Evolutionary conservation across 2,888 invertebrate genomes (phyloP).

Genomic region (Campoplex capitator): DNA sequence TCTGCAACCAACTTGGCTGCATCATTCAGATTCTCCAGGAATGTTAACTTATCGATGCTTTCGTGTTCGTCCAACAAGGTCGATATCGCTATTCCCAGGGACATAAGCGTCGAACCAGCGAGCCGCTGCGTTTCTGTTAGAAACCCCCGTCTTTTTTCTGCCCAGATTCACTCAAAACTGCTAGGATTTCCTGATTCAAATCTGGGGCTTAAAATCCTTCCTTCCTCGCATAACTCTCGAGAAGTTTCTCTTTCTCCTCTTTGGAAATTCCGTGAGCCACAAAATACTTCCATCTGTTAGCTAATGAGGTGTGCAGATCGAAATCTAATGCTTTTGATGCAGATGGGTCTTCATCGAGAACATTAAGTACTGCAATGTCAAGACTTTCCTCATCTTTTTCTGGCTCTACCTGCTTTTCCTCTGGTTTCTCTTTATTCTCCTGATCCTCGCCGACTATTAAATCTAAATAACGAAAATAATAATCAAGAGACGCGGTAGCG

Average conservation of each 20-base stretch:
- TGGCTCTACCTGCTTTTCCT: neutral
- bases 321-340: conserved; percentile 14
- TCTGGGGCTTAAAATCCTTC: conserved; percentile 41
- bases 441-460: too few relatives aligned
- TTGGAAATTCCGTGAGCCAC: neutral
- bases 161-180: conserved; percentile 27
- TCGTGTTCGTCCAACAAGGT: neutral
- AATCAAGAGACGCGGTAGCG: too few relatives aligned
- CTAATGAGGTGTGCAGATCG: conserved; percentile 17
- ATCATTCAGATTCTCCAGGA: conserved; percentile 23
- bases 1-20: conserved; percentile 28
- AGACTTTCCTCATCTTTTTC: neutral
- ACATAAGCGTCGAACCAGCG: neutral
- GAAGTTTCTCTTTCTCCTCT: conserved; percentile 10
- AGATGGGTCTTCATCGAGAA: conserved; percentile 43
- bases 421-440: too few relatives aligned
- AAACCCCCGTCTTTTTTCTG: conserved; percentile 5
- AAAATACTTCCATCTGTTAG: conserved; percentile 31
- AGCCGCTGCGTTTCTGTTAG: neutral
- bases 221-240: neutral
- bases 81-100: neutral
- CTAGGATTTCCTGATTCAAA: conserved; percentile 38
- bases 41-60: conserved; percentile 3
- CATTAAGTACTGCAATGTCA: conserved; percentile 34
- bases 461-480: too few relatives aligned